Evolutionary conservation across 2,797 vertebrate genomes (phyloP), one percentile per base, ranked within the genome.

Genomic region (Xyrichtys novacula): DNA sequence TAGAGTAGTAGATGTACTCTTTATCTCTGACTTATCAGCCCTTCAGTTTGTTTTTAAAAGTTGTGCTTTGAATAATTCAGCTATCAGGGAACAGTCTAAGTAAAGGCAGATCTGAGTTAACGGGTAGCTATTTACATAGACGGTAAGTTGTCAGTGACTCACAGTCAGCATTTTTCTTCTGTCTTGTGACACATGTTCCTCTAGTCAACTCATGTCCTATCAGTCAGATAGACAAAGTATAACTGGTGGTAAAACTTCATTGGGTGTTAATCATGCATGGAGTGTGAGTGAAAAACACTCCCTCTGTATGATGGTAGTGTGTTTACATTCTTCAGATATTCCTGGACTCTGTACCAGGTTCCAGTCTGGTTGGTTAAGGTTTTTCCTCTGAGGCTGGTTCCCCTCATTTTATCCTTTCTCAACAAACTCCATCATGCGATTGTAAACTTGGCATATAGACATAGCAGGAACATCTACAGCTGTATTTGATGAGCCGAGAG

Each of bases 281-380:
- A 38, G 61, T 55, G 52, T 50, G 31, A 70, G 64, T 60, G 36
- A 15, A 31, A 42, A 29, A 42, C 9, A 12, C n/a, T 53, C 55
- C 39, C 12, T 23, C n/a, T 8, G 3, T 73, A 9, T 25, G 34
- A 28, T 81, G 61, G 62, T 63, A 67, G 57, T 9, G 2, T 86
- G 81, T 91, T 91, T 87, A 86, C 77, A 83, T 84, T 85, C 68
- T 73, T 29, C 9, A 68, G 14, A 87, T 67, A 65, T 70, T 80
- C 65, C 62, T 53, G 23, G 49, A 73, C 36, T 58, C 53, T 26
- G 75, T 67, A 82, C 84, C 85, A 76, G 63, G 72, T 62, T 56
- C 56, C 48, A 32, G 29, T 40, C 9, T 38, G 74, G 14, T 73
- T 61, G 76, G 73, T 64, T 83, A 39, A 67, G 57, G 32, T 71